Evolutionary conservation across 2,113 vertebrate genomes (phyloP), one percentile per base, ranked within the genome.

Genomic region (Murina feae): DNA sequence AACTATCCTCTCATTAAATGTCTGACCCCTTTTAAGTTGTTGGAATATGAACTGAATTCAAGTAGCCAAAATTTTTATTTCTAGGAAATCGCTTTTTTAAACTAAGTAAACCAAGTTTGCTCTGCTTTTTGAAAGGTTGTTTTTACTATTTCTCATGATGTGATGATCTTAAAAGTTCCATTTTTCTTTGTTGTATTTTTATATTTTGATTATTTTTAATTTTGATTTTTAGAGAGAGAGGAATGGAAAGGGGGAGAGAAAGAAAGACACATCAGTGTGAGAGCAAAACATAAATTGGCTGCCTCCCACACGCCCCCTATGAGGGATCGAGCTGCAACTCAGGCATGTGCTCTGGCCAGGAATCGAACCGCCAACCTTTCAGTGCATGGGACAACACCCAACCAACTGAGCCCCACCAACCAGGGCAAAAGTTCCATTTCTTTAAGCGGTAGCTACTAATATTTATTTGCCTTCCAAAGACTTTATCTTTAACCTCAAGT

Each of bases 1-100:
- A 95, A 83, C 9, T 42, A 3, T 63, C 49, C 20, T 63, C 53
- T 95, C 16, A 18, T 63, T 23, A 95, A 87, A 86, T 91, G 9
- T 93, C 42, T 95, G 32, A 87, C 39, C 28, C 75, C 47, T 90
- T 85, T 85, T 82, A 95, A 90, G 23, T 85, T 90, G 16, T 74
- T 95, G 51, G 71, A 89, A 90, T 92, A 55, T 83, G 21, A 94
- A 80, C 39, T 75, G 69, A 96, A 89, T 86, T 89, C n/a, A 89
- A 71, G 14, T 74, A 21, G 30, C 47, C 53, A 92, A 72, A 90
- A 79, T 91, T 92, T 39, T 86, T 95, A 79, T 86, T 94, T 95
- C 55, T 91, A 75, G 58, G 91, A 92, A 88, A 75, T 86, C 72
- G 74, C 65, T 93, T 35, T 93, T 86, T 10, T 86, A 84, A 94